Percentiles rank a stretch among this genome's conserved stretches.
phyloP scores from a whole-genome alignment of 2,888 invertebrate genomes.

The Lottia scabra region DNA sequence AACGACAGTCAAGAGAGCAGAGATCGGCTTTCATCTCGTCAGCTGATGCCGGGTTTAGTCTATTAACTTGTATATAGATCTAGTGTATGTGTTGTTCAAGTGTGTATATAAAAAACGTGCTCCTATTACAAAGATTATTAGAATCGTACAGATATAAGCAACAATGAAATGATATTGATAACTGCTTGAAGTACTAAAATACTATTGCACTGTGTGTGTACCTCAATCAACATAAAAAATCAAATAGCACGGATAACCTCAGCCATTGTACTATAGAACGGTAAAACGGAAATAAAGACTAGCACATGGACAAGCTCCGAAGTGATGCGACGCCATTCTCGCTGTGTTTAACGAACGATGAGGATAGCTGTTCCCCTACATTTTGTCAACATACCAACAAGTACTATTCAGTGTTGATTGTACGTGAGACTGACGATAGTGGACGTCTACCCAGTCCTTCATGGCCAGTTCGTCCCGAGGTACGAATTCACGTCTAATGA shows the following conservation, averaged over 20 bases:
- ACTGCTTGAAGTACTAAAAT: too few relatives aligned
- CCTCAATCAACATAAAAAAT: too few relatives aligned
- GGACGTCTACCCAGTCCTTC: conserved; percentile 3
- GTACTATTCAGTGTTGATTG: not conserved
- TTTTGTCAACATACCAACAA: not conserved
- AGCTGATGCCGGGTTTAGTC: not conserved
- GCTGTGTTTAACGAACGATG: conserved; percentile 1
- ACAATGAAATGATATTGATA: too few relatives aligned
- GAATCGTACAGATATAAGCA: too few relatives aligned
- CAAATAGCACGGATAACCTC: too few relatives aligned
- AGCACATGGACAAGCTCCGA: conserved; percentile 7
- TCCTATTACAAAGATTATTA: too few relatives aligned
- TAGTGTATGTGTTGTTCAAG: too few relatives aligned
- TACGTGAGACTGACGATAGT: not conserved
- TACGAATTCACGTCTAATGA: not conserved
- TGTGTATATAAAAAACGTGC: too few relatives aligned
- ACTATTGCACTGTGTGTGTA: too few relatives aligned
- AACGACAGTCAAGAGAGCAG: conserved; percentile 4
- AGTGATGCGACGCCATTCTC: not conserved
- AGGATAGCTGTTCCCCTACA: not conserved
- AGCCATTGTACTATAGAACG: too few relatives aligned
- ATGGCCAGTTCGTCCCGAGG: conserved; percentile 7
- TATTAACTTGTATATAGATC: too few relatives aligned
- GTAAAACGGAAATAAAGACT: conserved; percentile 2
- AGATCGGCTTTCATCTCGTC: conserved; percentile 1